Base-by-base conservation (phyloP, 2,888 invertebrate genomes). In the Eupithecia subumbrata region DNA sequence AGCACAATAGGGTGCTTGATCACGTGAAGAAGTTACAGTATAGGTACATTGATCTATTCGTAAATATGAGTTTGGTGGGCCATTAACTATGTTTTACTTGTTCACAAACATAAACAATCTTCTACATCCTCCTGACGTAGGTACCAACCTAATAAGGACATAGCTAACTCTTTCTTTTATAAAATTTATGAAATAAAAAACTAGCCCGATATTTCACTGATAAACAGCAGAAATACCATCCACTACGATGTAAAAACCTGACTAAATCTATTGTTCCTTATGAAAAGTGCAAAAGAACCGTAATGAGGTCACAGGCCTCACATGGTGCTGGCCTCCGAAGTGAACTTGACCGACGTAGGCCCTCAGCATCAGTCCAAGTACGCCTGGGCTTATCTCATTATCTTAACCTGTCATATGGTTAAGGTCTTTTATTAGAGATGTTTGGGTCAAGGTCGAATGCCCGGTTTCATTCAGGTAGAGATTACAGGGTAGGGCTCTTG, bases 331-430 rank as follows among this genome's bases (percentile, higher is more conserved):
- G 52, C n/a, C 8, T 52, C 52, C 4, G n/a, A 69, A 71, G 75
- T 83, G 84, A 88, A 88, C 88, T 88, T 88, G 88, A 88, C 86
- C 87, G 84, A 75, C 79, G 78, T 78, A 43, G 30, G 18, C 18
- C 66, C 18, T 34, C 75, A 78, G 76, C 73, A 72, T 69, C 63
- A 72, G 74, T 74, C 76, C 71, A 64, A 76, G 76, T 52, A 73
- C 67, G 73, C 75, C 72, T 69, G 75, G 72, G 69, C 71, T 78
- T 77, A 79, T 81, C 75, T 78, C 78, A 77, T 77, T 78, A 78
- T 79, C 73, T 64, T 66, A 45, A 71, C 74, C 72, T 77, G 73
- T 72, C 76, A 73, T 48, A 76, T 67, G 66, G 64, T 70, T 72
- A 72, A 72, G 69, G 69, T 72, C 25, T 64, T 71, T 76, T 76